Evolutionary conservation across 2,113 vertebrate species (phyloP).

Genomic region (Myodes glareolus): DNA sequence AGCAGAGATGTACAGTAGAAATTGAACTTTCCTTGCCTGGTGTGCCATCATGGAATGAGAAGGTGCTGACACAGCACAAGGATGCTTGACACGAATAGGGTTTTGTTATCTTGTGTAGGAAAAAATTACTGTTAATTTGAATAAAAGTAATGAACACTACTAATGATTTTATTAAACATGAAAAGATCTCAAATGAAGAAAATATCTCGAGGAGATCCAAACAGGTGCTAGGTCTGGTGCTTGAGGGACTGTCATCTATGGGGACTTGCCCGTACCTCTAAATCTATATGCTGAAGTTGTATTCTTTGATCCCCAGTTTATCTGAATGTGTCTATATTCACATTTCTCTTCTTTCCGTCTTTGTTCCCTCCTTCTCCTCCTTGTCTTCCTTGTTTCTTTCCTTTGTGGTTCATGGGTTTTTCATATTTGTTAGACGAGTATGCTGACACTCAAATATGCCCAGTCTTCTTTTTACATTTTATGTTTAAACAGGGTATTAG

Average conservation of each 20-base stretch:
- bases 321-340: background rate
- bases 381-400: background rate
- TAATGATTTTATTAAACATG: constrained; percentile 24
- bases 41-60: background rate
- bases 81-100: background rate
- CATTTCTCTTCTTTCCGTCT: no score
- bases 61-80: background rate
- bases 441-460: background rate
- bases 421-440: background rate
- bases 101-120: constrained; percentile 9
- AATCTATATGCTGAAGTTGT: background rate
- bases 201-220: constrained; percentile 24
- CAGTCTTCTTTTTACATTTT: background rate
- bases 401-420: background rate
- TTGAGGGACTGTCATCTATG: background rate
- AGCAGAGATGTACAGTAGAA: background rate
- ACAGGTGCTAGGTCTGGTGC: background rate
- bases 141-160: background rate
- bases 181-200: constrained; percentile 4
- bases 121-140: background rate
- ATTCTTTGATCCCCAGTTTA: no score
- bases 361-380: no score
- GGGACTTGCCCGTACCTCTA: background rate
- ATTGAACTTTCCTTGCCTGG: constrained; percentile 48
- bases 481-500: background rate